Base-by-base conservation (phyloP, 1,140 invertebrate genomes). In the Drosophila truncata region DNA sequence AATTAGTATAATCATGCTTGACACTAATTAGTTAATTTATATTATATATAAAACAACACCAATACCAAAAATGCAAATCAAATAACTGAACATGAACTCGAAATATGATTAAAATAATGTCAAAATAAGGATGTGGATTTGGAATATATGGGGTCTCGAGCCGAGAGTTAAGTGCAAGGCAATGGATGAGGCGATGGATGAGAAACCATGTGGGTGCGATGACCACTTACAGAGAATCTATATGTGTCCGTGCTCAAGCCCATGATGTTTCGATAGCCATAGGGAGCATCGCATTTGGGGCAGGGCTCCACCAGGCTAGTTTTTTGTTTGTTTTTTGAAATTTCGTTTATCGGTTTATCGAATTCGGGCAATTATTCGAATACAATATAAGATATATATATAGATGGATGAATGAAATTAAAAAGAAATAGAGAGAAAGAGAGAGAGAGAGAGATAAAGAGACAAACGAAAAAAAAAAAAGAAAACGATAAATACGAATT, bases 181-280 rank as follows among this genome's bases (percentile, higher is more conserved):
- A 42, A 47, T 61, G 47, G 31, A 63, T 67, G 49, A 57, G 49
- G 47, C 18, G 42, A 71, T 55, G 29, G 23, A 11, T 37, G 35
- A 42, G 29, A 11, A 18, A 18, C n/a, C 46, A 0, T 2, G 47
- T 44, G 52, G 52, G 55, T 57, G 49, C 35, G 20, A 55, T 75
- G 58, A 82, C 82, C 93, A 97, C 95, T 95, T 95, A 96, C 96
- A 91, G 95, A 94, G 93, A 96, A 96, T 85, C 92, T 92, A 80
- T 93, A 92, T 20, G 98, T 98, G 91, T 99, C 95, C 67, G 95
- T 95, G 88, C 96, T 98, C 42, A 99, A 94, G 54, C 94, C 95
- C 96, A 99, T 98, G 88, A 98, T 96, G 94, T 99, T 97, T 85
- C 95, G 96, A 94, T 96, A 99, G 73, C 98, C 98, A 92, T 99